Base-by-base conservation (phyloP, 1,140 invertebrate genomes). In the Leucophenga varia region DNA sequence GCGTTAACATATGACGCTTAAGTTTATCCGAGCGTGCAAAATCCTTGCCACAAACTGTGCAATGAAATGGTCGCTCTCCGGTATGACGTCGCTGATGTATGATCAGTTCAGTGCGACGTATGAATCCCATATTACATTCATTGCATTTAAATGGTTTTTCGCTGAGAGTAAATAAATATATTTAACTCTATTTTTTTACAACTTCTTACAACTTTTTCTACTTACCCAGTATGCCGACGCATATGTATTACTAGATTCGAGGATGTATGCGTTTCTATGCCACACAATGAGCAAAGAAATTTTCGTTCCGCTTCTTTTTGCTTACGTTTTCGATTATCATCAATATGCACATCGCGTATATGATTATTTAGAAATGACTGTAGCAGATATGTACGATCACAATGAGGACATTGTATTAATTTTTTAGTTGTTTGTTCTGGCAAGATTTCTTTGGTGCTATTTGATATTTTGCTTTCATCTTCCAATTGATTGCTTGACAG, bases 171-270 rank as follows among this genome's bases (percentile, higher is more conserved):
- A n/a, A n/a, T n/a, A n/a, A n/a, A n/a, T n/a, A n/a, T n/a, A n/a
- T n/a, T n/a, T n/a, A n/a, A n/a, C n/a, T n/a, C n/a, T n/a, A n/a
- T n/a, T n/a, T n/a, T n/a, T n/a, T n/a, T n/a, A n/a, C n/a, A n/a
- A n/a, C n/a, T n/a, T n/a, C n/a, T n/a, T n/a, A n/a, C n/a, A n/a
- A n/a, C n/a, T n/a, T n/a, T n/a, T n/a, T n/a, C n/a, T n/a, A n/a
- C n/a, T n/a, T n/a, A n/a, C n/a, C 52, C 79, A 0, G 78, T 80
- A 46, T 80, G 79, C 0, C 78, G 54, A 2, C 79, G 70, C 77
- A 81, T 79, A 42, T 83, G 82, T 1, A 80, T 78, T 14, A 78
- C 77, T n/a, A 80, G 60, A 51, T 80, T 80, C 2, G 78, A 79
- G 0, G 77, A 77, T 42, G 78, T 79, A 12, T 75, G 72, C 57